These are phyloP conservation scores for Leucophora obtusa DNA, from an alignment of 2,888 invertebrate genomes.

Conservation along the genomic window DNA sequence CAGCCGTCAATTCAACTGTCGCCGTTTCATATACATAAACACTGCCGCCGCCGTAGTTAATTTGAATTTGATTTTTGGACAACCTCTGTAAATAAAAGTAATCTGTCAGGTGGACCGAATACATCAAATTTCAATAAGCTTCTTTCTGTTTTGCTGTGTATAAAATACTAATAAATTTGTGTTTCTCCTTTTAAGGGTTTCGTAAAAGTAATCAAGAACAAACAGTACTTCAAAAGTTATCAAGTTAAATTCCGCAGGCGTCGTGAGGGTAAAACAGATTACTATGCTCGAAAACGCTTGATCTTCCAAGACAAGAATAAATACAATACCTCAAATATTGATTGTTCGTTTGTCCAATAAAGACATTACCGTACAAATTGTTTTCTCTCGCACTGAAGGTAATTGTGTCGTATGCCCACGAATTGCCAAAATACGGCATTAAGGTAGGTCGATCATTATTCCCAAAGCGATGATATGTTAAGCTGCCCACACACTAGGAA, in stretches of 20 bases:
- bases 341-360: constrained; percentile 98
- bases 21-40: too few relatives aligned
- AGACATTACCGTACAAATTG: constrained; percentile 98
- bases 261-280: constrained; percentile 99
- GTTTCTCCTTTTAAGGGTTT: constrained; percentile 84
- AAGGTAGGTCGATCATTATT: constrained; percentile 81
- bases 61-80: too few relatives aligned
- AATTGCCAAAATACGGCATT: constrained; percentile 96
- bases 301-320: constrained; percentile 99
- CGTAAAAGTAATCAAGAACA: constrained; percentile 99
- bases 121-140: too few relatives aligned
- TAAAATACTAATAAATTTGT: constrained; percentile 12
- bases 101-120: too few relatives aligned
- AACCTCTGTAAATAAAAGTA: too few relatives aligned
- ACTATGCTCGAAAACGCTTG: constrained; percentile 98
- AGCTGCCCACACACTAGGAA: too few relatives aligned
- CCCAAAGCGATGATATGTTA: constrained; percentile 37
- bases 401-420: constrained; percentile 97
- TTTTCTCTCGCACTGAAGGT: constrained; percentile 98
- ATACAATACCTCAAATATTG: constrained; percentile 99
- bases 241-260: constrained; percentile 99
- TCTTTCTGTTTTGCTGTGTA: too few relatives aligned
- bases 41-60: too few relatives aligned
- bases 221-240: constrained; percentile 99
- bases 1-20: too few relatives aligned